Base-by-base conservation (phyloP, 2,888 invertebrate species). In the Lasioglossum villosulum region DNA sequence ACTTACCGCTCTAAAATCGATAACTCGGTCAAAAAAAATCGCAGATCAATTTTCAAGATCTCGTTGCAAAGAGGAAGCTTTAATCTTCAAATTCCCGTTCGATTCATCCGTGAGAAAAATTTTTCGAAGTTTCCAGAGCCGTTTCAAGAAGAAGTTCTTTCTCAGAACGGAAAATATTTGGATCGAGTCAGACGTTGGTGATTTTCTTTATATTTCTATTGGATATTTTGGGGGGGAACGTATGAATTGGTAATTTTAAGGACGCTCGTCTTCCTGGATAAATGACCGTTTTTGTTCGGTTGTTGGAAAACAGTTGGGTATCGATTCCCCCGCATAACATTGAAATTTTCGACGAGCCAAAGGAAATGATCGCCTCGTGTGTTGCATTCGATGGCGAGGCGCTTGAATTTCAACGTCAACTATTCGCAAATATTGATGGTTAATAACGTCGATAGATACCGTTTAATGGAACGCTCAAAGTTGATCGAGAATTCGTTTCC, bases 351-450 rank as follows among this genome's bases (percentile, higher is more conserved):
- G 71, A 72, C 45, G 45, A 76, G 27, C 59, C 59, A 66, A 48
- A 78, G 80, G 42, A 80, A 86, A 86, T 86, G 76, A 86, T 80
- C 75, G 75, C 80, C 75, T 34, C 37, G 30, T 8, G 48, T 37
- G 77, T 37, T 68, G 73, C 68, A 42, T 72, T 56, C 76, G 68
- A 74, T 63, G n/a, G 63, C 59, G 39, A 63, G 59, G 63, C 34
- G 71, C 80, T 84, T 75, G 81, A 81, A 81, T 85, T 86, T 82
- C 81, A 42, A 68, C 85, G 76, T 86, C 78, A 77, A 85, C 85
- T 85, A 86, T 84, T 85, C 80, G 78, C 85, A 86, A 85, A 86
- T 85, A 85, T 85, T 78, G 86, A 81, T 81, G 86, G 86, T 86
- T 86, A 86, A 86, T 86, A 85, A 85, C 79, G 79, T 74, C 78